A percentile compares a stretch with the other conserved stretches of the same genome.
Evolutionary conservation across 2,797 vertebrate species (phyloP).

Genomic region (Valencia hispanica): DNA sequence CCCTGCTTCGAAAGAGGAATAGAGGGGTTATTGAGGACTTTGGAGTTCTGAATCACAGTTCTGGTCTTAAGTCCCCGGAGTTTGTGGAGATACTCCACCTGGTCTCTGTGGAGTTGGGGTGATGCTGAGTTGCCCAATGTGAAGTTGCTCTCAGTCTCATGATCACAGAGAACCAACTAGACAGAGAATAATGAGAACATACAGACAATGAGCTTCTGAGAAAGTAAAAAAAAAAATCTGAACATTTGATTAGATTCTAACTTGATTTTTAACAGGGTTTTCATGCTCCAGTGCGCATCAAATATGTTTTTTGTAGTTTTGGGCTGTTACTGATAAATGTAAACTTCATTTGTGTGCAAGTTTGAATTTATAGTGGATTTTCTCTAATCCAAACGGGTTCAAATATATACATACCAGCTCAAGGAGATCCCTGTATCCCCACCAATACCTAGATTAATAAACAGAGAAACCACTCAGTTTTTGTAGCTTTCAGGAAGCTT

Average conservation of each 20-base stretch:
- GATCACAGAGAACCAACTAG: constrained; percentile 80
- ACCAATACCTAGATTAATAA: not conserved
- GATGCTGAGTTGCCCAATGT: constrained; percentile 54
- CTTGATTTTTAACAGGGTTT: not conserved
- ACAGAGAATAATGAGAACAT: constrained; percentile 13
- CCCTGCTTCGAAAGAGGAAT: constrained; percentile 65
- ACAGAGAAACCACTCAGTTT: not conserved
- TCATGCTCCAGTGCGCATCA: not conserved
- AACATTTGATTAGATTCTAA: not conserved
- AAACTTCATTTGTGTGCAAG: no score
- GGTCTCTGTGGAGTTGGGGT: constrained; percentile 35
- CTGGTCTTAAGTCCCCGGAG: constrained; percentile 50
- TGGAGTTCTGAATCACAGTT: constrained; percentile 60
- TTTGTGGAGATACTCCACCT: constrained; percentile 32
- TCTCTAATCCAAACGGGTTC: not conserved
- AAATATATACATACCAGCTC: not conserved
- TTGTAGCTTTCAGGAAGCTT: not conserved
- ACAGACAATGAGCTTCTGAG: not conserved
- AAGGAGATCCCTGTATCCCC: not conserved
- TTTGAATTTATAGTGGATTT: not conserved
- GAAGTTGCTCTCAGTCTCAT: constrained; percentile 50
- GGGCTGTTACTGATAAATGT: not conserved
- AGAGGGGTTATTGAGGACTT: constrained; percentile 69
- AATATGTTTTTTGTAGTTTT: not conserved
- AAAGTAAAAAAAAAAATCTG: not conserved